Evolutionary conservation across 2,888 invertebrate genomes (phyloP), one percentile per base, ranked within the genome.

Genomic region (Lycophotia porphyrea): DNA sequence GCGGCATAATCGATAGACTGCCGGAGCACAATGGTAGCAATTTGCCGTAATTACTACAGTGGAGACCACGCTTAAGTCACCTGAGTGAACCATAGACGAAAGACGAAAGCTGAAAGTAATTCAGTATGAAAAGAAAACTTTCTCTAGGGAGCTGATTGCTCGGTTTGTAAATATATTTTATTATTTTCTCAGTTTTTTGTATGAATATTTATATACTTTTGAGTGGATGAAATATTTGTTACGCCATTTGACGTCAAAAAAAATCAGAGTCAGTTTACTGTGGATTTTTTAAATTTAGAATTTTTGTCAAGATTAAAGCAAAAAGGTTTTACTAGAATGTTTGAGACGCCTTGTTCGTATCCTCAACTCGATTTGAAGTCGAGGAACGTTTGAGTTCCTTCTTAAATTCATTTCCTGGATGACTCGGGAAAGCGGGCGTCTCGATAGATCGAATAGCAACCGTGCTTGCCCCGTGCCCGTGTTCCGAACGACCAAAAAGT

Each of bases 21-120:
- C 69, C 58, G 63, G 71, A 75, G 92, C 92, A 95, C 95, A 95
- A 95, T 94, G 92, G 90, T 78, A 86, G 92, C 94, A 94, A 95
- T 95, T 95, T 93, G 91, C 91, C 85, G 91, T 92, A 93, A 94
- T 94, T 93, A 93, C 93, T 90, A 79, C 86, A 86, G 86, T 85
- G 81, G 86, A 82, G 87, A 87, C 88, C 84, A 81, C 88, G 86
- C 85, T 88, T 88, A 85, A 87, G 82, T 90, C 89, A 87, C 88
- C 86, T 88, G 76, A 85, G 82, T 66, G 80, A 75, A 75, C 78
- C 67, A 80, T 80, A 82, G 78, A 76, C 74, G 60, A 82, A 68
- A 69, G 71, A 83, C 73, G 80, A 75, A 74, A 68, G 69, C 42
- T 70, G 84, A 71, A 75, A 80, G 77, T 85, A 77, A 85, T 84